phyloP scores from a whole-genome alignment of 2,113 vertebrate genomes.

The Ceyx cyanopectus region DNA sequence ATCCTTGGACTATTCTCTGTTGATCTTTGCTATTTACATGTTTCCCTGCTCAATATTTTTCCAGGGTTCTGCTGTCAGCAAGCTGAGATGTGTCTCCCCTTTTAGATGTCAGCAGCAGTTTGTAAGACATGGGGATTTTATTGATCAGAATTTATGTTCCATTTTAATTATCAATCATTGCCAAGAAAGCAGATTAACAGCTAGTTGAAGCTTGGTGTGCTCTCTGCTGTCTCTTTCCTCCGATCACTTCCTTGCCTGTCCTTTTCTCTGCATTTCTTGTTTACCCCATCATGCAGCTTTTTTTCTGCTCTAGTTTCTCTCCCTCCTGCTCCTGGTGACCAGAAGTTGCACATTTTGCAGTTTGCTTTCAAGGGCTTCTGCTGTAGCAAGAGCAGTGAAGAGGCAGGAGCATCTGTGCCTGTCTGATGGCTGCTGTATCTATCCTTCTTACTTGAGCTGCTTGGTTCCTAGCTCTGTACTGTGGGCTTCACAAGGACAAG shows the following conservation, averaged over 20 bases:
- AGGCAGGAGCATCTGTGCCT: neutral
- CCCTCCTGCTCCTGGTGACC: neutral
- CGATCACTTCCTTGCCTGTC: constrained; percentile 8
- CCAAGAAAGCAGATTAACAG: neutral
- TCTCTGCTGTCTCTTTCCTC: constrained; percentile 1
- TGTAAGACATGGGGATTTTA: neutral
- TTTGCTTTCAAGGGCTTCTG: neutral
- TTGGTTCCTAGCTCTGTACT: neutral
- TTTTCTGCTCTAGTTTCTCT: neutral
- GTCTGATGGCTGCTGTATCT: neutral
- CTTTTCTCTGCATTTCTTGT: neutral
- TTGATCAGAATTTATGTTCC: neutral
- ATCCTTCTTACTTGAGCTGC: neutral
- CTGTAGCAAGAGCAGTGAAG: neutral
- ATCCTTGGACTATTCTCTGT: neutral
- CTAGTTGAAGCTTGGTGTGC: neutral
- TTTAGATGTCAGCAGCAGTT: neutral
- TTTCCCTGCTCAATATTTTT: constrained; percentile 17
- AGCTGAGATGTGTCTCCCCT: neutral
- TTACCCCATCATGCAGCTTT: neutral
- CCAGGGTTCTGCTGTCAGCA: neutral
- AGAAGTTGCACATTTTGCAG: neutral
- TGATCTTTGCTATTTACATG: constrained; percentile 8
- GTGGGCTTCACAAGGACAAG: neutral
- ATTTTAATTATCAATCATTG: neutral